Evolutionary conservation across 2,113 vertebrate genomes (phyloP), one percentile per base, ranked within the genome.

Genomic region (Lutjanus erythropterus): DNA sequence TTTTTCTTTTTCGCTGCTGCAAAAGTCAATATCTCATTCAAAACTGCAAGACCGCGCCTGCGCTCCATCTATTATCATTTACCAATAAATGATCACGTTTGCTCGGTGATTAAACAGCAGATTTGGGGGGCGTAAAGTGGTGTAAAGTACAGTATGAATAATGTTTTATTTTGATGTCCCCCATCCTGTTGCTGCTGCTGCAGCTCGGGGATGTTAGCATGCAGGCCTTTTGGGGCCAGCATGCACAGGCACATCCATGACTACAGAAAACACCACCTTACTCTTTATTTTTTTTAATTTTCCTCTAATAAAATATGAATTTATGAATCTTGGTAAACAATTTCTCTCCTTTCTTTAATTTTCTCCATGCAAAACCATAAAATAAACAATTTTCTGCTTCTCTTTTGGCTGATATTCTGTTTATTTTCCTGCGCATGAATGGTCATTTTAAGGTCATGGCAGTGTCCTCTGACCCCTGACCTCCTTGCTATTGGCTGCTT

Each of bases 21-120:
- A 69, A 81, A 82, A 75, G 81, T 89, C 86, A 66, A 90, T 90
- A 89, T 65, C 80, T 86, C 82, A 71, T 87, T 84, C 86, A 80
- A 49, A 85, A 41, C 55, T 47, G 77, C 61, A 61, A 8, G 58
- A 49, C 14, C n/a, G 49, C 59, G 58, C 71, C 33, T 23, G 81
- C 75, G 23, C 74, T 52, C 67, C 84, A 89, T 89, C 85, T 21
- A 62, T 88, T 88, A 79, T 87, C 53, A 74, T 90, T 89, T 83
- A 68, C 61, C 84, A 83, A 88, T 75, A 91, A 88, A 62, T 84
- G 89, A 83, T 83, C 72, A 58, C 71, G 65, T 83, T 86, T 77
- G 52, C 56, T 21, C 77, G 75, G 29, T 88, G 89, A 93, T 92
- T 91, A 89, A 89, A 85, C 80, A 52, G 67, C 71, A 37, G 83